Conservation (phyloP, 2,888 invertebrate genomes). For the Meteorus colon region DNA sequence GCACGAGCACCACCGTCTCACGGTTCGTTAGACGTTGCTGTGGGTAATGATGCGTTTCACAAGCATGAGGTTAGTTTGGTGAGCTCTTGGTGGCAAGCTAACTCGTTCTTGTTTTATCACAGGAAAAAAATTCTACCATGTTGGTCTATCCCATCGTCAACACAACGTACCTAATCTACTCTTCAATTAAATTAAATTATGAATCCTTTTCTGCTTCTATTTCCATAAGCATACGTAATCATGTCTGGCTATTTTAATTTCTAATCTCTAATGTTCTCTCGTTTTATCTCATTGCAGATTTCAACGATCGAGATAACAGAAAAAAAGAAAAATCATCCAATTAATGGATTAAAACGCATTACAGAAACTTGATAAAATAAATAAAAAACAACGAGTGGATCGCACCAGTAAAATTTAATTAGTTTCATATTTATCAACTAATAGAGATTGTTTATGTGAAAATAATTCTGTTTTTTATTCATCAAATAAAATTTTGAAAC, state of each 20-base stretch:
- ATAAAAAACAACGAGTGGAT: not conserved
- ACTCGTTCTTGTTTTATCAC: conserved; percentile 36
- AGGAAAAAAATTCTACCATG: not conserved
- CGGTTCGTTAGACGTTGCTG: conserved; percentile 56
- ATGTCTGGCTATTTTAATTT: not conserved
- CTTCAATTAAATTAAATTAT: conserved; percentile 40
- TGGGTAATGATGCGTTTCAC: conserved; percentile 57
- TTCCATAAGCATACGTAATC: not conserved
- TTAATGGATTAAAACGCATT: not conserved
- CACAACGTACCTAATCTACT: conserved; percentile 19
- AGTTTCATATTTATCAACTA: not conserved
- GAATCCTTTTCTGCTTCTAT: conserved; percentile 6
- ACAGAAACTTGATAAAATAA: not conserved
- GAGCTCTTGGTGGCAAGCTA: conserved; percentile 40
- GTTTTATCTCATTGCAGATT: conserved; percentile 11
- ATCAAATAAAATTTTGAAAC: not conserved
- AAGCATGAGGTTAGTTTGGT: conserved; percentile 34
- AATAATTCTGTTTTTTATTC: not conserved
- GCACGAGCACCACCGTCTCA: conserved; percentile 45
- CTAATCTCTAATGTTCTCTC: too few relatives aligned
- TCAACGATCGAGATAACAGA: not conserved
- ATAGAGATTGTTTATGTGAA: not conserved
- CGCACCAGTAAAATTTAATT: not conserved
- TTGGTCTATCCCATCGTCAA: not conserved
- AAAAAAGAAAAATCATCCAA: not conserved